A percentile compares a stretch with the other conserved stretches of the same genome.
Evolutionary conservation across 2,888 invertebrate genomes (phyloP).

Genomic region (Mythimna ferrago): DNA sequence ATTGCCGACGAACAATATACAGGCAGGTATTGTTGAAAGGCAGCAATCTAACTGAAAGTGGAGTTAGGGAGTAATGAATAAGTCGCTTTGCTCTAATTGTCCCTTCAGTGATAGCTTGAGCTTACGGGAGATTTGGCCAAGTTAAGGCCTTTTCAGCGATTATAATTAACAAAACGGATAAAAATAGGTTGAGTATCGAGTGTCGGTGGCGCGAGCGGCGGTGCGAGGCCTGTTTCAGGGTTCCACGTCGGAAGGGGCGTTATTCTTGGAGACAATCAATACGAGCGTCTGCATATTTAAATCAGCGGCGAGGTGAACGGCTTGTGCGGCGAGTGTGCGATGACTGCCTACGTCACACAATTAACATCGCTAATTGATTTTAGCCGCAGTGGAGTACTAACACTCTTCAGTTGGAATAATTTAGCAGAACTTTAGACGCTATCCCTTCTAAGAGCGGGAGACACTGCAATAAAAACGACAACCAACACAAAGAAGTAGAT

Average conservation of each 20-base stretch:
- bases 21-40: conserved; percentile 40
- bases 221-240: conserved; percentile 69
- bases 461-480: conserved; percentile 30
- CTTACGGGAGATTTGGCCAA: conserved; percentile 29
- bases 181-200: conserved; percentile 63
- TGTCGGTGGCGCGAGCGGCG: conserved; percentile 54
- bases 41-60: conserved; percentile 54
- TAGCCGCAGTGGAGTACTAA: conserved; percentile 9
- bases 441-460: conserved; percentile 6
- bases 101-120: conserved; percentile 18
- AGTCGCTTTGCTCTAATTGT: conserved; percentile 42
- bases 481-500: conserved; percentile 33
- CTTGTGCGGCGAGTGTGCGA: conserved; percentile 59
- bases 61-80: conserved; percentile 46
- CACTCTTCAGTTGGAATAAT: conserved; percentile 16
- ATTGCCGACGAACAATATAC: conserved; percentile 56
- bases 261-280: conserved; percentile 90
- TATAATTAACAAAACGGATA: conserved; percentile 50
- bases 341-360: conserved; percentile 55
- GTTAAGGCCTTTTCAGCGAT: conserved; percentile 27
- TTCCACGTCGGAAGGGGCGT: conserved; percentile 75
- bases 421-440: conserved; percentile 3
- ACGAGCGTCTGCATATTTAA: conserved; percentile 88
- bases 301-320: conserved; percentile 80
- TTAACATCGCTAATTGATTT: conserved; percentile 37